Evolutionary conservation across 2,888 invertebrate genomes (phyloP).

Genomic region (Tanaodytes sp.): DNA sequence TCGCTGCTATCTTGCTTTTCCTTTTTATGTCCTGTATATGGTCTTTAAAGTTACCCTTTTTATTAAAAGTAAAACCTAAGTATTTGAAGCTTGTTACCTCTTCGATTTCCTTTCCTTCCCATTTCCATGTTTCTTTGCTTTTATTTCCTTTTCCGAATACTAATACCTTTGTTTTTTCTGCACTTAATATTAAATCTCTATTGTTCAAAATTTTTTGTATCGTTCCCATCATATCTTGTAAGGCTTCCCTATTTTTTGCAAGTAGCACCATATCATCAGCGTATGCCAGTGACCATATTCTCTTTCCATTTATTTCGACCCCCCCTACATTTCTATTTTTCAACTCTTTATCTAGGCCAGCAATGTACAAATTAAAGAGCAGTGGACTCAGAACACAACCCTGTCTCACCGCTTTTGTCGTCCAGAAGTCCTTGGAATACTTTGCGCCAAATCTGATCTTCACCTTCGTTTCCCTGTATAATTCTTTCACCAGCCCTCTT

Average conservation of each 20-base stretch:
- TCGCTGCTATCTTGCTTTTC: neutral
- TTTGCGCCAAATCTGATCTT: neutral
- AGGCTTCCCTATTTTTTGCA: neutral
- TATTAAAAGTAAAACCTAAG: no score
- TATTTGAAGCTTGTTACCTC: neutral
- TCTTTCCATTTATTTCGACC: neutral
- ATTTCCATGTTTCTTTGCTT: neutral
- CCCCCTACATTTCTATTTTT: slow-evolving; percentile 14
- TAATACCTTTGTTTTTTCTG: neutral
- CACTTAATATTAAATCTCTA: neutral
- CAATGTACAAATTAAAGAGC: no score
- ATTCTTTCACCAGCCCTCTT: neutral
- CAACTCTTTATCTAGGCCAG: neutral
- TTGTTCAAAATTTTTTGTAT: neutral
- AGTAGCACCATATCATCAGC: no score
- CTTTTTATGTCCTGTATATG: neutral
- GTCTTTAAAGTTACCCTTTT: no score
- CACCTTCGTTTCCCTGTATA: neutral
- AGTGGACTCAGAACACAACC: no score
- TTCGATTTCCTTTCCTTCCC: neutral
- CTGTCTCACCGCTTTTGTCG: neutral
- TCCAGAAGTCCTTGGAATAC: neutral
- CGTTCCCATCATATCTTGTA: neutral
- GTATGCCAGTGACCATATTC: neutral
- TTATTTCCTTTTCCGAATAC: neutral